These are phyloP conservation scores for Todiramphus saurophagus DNA, from an alignment of 2,113 vertebrate species.

Conservation along the genomic window DNA sequence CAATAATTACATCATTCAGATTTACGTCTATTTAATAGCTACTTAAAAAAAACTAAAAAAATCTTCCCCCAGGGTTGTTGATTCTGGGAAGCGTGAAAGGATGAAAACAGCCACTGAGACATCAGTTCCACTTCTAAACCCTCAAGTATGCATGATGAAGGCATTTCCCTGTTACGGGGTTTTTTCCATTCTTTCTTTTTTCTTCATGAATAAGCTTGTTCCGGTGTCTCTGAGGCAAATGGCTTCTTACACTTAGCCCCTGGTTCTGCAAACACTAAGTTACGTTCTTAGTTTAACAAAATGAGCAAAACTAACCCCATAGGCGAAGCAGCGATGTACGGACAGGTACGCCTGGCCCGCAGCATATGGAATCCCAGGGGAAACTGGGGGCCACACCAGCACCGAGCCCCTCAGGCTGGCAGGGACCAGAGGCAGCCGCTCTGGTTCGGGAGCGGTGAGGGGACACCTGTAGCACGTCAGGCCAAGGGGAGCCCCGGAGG, in stretches of 20 bases:
- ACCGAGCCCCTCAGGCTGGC: neutral
- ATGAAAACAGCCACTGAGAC: neutral
- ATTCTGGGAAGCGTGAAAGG: conserved; percentile 11
- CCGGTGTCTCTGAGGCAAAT: neutral
- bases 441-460: accelerated
- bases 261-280: neutral
- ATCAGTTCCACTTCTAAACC: neutral
- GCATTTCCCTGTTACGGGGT: neutral
- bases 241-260: neutral
- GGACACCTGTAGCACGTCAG: neutral
- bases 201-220: neutral
- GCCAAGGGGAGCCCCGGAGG: neutral
- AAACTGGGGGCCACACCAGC: neutral
- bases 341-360: no score
- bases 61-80: neutral
- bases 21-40: conserved; percentile 8
- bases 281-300: neutral
- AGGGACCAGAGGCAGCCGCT: neutral
- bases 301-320: accelerated
- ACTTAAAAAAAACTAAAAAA: neutral
- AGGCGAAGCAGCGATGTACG: accelerated
- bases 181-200: neutral
- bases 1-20: conserved; percentile 3
- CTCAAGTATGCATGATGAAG: neutral
- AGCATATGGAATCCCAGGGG: accelerated